These are phyloP conservation scores for Rhorus exstirpatorius DNA, from an alignment of 2,888 invertebrate genomes.

Conservation along the genomic window DNA sequence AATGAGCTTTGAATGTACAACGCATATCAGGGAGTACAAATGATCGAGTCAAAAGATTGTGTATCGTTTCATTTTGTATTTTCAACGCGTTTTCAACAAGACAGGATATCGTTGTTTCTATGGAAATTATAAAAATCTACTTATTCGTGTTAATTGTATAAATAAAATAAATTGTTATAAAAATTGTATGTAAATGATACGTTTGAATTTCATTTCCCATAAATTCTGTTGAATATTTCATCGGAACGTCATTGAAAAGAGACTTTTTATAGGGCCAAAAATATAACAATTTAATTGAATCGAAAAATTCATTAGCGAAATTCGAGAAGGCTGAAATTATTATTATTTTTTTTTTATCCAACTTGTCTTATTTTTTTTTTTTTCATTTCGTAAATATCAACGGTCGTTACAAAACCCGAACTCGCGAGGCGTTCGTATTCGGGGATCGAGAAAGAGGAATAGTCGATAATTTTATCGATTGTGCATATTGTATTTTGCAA, in stretches of 20 bases:
- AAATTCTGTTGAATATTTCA: constrained; percentile 1
- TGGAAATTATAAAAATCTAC: constrained; percentile 25
- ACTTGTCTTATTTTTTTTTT: too few species aligned
- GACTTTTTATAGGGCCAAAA: too few species aligned
- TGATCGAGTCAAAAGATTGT: not conserved
- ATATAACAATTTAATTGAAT: too few species aligned
- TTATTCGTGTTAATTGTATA: constrained; percentile 28
- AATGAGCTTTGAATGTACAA: too few species aligned
- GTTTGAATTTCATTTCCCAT: too few species aligned
- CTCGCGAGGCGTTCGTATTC: not conserved
- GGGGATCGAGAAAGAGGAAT: constrained; percentile 2
- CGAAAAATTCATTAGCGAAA: too few species aligned
- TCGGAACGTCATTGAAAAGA: not conserved
- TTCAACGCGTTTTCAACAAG: not conserved
- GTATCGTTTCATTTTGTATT: not conserved
- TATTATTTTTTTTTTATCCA: too few species aligned
- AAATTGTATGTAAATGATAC: constrained; percentile 29
- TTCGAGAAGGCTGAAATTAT: too few species aligned
- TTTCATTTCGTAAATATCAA: too few species aligned
- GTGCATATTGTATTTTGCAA: constrained; percentile 41
- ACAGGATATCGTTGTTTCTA: constrained; percentile 8
- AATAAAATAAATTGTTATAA: constrained; percentile 37
- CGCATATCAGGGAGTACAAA: too few species aligned
- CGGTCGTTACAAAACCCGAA: too few species aligned
- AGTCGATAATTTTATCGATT: constrained; percentile 17